phyloP scores from a whole-genome alignment of 2,888 invertebrate genomes.

The Watsonalla cultraria region DNA sequence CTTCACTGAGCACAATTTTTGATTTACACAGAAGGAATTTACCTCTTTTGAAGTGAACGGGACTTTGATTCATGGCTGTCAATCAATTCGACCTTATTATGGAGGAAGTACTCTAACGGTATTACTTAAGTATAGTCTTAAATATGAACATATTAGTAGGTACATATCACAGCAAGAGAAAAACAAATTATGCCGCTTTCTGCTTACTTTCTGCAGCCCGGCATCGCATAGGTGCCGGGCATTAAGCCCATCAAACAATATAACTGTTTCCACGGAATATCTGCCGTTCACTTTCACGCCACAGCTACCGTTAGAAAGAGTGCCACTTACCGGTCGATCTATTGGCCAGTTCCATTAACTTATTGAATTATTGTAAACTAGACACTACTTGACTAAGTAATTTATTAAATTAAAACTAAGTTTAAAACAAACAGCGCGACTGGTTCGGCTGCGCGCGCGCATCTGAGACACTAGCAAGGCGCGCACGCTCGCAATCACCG shows the following conservation, averaged over 20 bases:
- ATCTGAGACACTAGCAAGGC: constrained; percentile 40
- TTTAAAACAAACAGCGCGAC: constrained; percentile 34
- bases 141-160: no score
- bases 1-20: no score
- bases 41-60: no score
- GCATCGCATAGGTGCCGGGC: constrained; percentile 6
- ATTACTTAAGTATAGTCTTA: no score
- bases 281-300: constrained; percentile 35
- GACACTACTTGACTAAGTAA: constrained; percentile 1
- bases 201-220: constrained; percentile 5
- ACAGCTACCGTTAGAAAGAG: constrained; percentile 29
- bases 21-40: no score
- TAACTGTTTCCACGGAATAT: constrained; percentile 42
- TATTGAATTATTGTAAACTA: constrained; percentile 23
- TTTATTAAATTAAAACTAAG: constrained; percentile 8
- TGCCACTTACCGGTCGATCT: constrained; percentile 45
- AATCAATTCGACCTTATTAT: no score
- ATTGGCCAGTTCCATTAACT: constrained; percentile 43
- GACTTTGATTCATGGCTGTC: no score
- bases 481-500: constrained; percentile 25
- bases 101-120: no score
- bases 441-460: constrained; percentile 46
- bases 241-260: constrained; percentile 23
- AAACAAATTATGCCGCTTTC: not conserved
- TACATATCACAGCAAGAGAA: no score